Evolutionary conservation across 2,797 vertebrate genomes (phyloP), one percentile per base, ranked within the genome.

Genomic region (Crenichthys baileyi): DNA sequence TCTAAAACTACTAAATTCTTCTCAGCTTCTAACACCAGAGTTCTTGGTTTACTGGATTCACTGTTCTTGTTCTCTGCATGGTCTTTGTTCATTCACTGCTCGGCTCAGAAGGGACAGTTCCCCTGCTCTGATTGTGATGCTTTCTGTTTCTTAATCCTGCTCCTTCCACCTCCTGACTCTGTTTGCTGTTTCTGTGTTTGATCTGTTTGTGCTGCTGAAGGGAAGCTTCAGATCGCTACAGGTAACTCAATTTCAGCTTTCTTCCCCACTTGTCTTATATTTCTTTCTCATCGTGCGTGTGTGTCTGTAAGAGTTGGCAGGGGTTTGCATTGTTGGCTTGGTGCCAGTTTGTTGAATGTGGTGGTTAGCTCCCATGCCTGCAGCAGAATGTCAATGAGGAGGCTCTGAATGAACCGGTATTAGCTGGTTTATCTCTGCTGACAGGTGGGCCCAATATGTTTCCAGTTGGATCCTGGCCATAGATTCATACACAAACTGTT

Each of bases 161-260:
- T 79, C 79, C 75, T 83, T 80, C 90, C 86, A 80, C 84, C 82
- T 79, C 94, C 89, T 83, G 80, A 84, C 89, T 90, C 87, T 91
- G 91, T 88, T 89, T 88, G 85, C 84, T 85, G 76, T 91, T 74
- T 92, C 79, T 95, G 84, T 93, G 80, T 92, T 90, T 89, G 87
- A 79, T 92, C 79, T 91, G 87, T 91, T 86, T 94, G 86, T 53
- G 87, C 95, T 94, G 94, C 96, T 97, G 95, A 97, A 98, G 97
- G 97, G 97, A 97, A 97, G 96, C 97, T 98, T 99, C 97, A 98
- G 97, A 96, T 98, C 98, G 90, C 96, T 99, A 92, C 98, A 98
- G 97, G 97, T 98, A 98, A 98, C 60, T 72, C 41, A 29, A 44
- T 89, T 87, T 88, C 73, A 75, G 72, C 79, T 85, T 75, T 86